Base-by-base conservation (phyloP, 2,888 invertebrate species). In the Morpho helenor region DNA sequence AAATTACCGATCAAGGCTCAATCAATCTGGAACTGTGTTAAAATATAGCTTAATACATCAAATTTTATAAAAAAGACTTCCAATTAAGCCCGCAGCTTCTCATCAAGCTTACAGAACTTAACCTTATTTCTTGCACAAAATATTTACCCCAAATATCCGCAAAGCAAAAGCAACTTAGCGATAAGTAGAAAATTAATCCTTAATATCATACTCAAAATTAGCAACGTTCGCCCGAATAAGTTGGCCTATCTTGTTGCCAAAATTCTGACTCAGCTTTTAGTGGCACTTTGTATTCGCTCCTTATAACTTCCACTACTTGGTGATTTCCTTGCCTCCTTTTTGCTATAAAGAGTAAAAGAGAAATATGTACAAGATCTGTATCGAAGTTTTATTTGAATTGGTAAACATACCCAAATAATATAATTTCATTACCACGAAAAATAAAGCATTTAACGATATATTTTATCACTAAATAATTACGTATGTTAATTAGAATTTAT, bases 201-300 rank as follows among this genome's bases (percentile, higher is more conserved):
- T 63, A 62, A 65, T 62, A 66, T 63, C 56, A 60, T 60, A 61
- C 60, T 62, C 56, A 53, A 64, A 63, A 66, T 66, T 61, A 62
- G 62, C 61, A 58, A 59, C 60, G 65, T 63, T 58, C 56, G 60
- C 62, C 55, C 54, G 55, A 54, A 57, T 53, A 64, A 68, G 62
- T 68, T 65, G 53, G 59, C 51, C 61, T 63, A 63, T 62, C 62
- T 62, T 58, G 62, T 65, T 65, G 61, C 60, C 55, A 56, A 65
- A 67, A 64, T 57, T 60, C 58, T 49, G 56, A 60, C 58, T 60
- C 66, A 66, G 66, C 61, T 57, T 31, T 61, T 56, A 53, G 49
- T 56, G 51, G 52, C 53, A 57, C 49, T 61, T 50, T 52, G 60
- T 60, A 60, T 51, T 58, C 50, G 54, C 60, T 60, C 47, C 50